phyloP scores from a whole-genome alignment of 92 coral and sea anemone genomes.

The Umimayanthus kanabou region DNA sequence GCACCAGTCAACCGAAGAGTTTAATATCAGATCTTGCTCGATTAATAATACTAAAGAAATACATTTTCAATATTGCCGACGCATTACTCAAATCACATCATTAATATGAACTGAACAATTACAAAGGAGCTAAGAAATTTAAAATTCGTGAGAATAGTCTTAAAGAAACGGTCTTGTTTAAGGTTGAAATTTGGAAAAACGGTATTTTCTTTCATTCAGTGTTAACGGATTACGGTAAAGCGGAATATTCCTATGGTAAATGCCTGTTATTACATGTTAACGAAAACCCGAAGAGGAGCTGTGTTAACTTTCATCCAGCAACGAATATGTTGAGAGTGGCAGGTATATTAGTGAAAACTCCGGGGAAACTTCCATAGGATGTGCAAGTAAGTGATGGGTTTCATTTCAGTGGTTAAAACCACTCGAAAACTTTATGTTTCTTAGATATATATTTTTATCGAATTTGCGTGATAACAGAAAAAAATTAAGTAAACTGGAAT shows the following conservation, averaged over 20 bases:
- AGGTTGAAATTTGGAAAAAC: no score
- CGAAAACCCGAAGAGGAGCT: no score
- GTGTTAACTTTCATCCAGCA: no score
- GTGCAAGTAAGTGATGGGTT: not conserved
- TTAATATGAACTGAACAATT: not conserved
- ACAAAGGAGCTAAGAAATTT: not conserved
- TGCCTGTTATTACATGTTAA: no score
- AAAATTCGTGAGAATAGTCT: not conserved
- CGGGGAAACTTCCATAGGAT: not conserved
- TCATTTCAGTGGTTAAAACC: not conserved
- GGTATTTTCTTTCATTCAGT: no score
- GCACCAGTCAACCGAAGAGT: not conserved
- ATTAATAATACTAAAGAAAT: not conserved
- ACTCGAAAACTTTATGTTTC: not conserved
- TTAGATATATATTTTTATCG: not conserved
- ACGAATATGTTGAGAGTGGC: no score
- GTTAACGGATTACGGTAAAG: no score
- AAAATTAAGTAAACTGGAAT: no score
- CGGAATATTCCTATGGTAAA: no score
- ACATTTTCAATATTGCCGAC: not conserved
- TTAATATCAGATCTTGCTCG: not conserved
- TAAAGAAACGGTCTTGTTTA: not conserved
- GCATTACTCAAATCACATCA: not conserved
- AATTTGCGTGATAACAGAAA: not conserved
- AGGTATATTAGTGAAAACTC: no score